Conservation (phyloP, 2,888 invertebrate genomes). For the Hirtodrosophila trivittata region DNA sequence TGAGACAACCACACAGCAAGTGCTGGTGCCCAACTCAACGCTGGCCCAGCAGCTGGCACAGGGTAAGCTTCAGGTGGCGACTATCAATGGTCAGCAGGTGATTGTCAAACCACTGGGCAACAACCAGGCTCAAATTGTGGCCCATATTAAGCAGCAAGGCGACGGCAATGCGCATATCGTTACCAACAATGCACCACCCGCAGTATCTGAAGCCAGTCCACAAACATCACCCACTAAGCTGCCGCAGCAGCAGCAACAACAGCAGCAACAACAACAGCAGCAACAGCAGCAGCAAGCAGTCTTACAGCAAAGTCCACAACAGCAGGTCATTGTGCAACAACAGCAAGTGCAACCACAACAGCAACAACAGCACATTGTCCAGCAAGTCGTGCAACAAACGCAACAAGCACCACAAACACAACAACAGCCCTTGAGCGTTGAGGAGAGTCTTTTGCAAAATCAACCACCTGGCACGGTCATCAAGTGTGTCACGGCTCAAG, state of each 20-base stretch:
- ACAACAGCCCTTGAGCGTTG: slow-evolving; percentile 84
- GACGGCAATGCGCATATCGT: slow-evolving; percentile 84
- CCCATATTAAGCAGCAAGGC: slow-evolving; percentile 87
- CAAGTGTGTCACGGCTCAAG: slow-evolving; percentile 94
- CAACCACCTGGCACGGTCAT: slow-evolving; percentile 94
- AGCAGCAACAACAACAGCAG: slow-evolving; percentile 49
- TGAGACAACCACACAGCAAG: slow-evolving; percentile 85
- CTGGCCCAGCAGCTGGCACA: slow-evolving; percentile 92
- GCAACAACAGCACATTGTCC: slow-evolving; percentile 45
- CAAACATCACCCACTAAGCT: slow-evolving; percentile 57
- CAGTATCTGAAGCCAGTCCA: slow-evolving; percentile 69
- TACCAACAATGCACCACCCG: slow-evolving; percentile 78
- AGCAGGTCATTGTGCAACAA: slow-evolving; percentile 46
- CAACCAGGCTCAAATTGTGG: slow-evolving; percentile 91
- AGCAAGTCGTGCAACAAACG: slow-evolving; percentile 60
- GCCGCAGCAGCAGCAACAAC: slow-evolving; percentile 38
- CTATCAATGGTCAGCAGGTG: slow-evolving; percentile 93
- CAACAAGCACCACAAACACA: slow-evolving; percentile 39
- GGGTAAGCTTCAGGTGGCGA: slow-evolving; percentile 92
- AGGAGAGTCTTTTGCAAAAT: slow-evolving; percentile 89
- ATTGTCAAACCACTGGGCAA: slow-evolving; percentile 91
- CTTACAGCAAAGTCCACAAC: slow-evolving; percentile 40
- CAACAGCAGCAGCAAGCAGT: slow-evolving; percentile 40
- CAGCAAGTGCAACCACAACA: slow-evolving; percentile 34
- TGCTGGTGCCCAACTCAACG: slow-evolving; percentile 90